phyloP scores from a whole-genome alignment of 2,888 invertebrate genomes.

The Hypselothyrea guttata region DNA sequence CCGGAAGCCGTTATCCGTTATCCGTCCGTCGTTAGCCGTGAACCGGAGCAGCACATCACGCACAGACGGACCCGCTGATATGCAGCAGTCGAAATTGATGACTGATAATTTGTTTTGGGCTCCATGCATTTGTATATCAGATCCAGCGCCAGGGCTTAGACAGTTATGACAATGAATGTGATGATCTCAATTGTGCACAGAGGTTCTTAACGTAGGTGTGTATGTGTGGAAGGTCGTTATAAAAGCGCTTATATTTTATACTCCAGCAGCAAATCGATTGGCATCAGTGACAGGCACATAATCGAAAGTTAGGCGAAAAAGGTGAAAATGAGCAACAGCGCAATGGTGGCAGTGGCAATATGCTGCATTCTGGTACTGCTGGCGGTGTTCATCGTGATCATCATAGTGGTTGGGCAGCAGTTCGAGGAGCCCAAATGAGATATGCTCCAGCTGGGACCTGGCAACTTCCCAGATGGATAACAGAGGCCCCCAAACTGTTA shows the following conservation, averaged over 20 bases:
- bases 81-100: conserved; percentile 68
- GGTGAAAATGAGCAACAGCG: conserved; percentile 82
- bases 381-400: conserved; percentile 91
- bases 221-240: too few relatives aligned
- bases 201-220: conserved; percentile 5
- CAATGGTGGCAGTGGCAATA: conserved; percentile 92
- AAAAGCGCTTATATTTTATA: conserved; percentile 8
- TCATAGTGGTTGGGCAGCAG: conserved; percentile 91
- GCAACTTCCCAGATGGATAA: conserved; percentile 83
- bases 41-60: conserved; percentile 50
- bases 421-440: conserved; percentile 86
- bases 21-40: too few relatives aligned
- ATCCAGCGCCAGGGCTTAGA: conserved; percentile 24
- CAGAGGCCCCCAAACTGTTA: conserved; percentile 82
- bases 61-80: conserved; percentile 59
- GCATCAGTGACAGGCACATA: too few relatives aligned
- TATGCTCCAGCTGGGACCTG: conserved; percentile 83
- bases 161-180: conserved; percentile 62
- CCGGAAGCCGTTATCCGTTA: too few relatives aligned
- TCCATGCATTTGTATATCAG: conserved; percentile 36
- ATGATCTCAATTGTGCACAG: conserved; percentile 68
- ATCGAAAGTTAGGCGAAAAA: too few relatives aligned
- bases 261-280: conserved; percentile 1
- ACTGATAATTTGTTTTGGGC: conserved; percentile 63
- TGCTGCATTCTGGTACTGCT: conserved; percentile 91